Evolutionary conservation across 2,797 vertebrate species (phyloP).

Genomic region (Synaphobranchus kaupii): DNA sequence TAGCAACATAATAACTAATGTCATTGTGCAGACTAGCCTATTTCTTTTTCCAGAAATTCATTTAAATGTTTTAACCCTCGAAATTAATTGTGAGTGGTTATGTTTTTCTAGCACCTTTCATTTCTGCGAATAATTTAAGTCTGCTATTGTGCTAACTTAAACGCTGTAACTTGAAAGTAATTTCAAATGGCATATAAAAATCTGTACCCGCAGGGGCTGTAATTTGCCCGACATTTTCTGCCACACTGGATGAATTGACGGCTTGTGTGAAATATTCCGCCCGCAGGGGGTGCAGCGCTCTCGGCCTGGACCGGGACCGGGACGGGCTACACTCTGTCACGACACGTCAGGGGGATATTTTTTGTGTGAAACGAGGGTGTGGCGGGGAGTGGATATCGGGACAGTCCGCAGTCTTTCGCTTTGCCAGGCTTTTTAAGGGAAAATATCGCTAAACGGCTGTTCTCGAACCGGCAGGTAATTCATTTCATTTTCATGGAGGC

Average conservation of each 20-base stretch:
- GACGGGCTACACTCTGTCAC: not conserved
- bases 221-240: conserved; percentile 10
- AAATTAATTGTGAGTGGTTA: not conserved
- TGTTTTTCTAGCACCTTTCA: not conserved
- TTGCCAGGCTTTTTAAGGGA: not conserved
- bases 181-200: not conserved
- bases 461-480: conserved; percentile 24
- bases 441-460: conserved; percentile 1
- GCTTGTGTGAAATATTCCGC: not conserved
- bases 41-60: not conserved
- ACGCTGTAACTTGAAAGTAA: not conserved
- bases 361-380: conserved; percentile 30
- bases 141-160: not conserved
- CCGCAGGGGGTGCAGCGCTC: conserved; percentile 19
- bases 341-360: conserved; percentile 20
- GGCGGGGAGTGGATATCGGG: conserved; percentile 29
- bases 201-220: not conserved
- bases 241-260: conserved; percentile 9
- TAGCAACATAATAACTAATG: too few species aligned
- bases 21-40: too few species aligned
- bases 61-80: not conserved
- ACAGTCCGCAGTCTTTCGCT: not conserved
- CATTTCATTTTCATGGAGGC: not conserved
- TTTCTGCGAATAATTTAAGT: not conserved
- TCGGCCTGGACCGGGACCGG: not conserved